Percentiles rank a stretch among this genome's conserved stretches.
Evolutionary conservation across 2,113 vertebrate species (phyloP).

Genomic region (Tiliqua scincoides): DNA sequence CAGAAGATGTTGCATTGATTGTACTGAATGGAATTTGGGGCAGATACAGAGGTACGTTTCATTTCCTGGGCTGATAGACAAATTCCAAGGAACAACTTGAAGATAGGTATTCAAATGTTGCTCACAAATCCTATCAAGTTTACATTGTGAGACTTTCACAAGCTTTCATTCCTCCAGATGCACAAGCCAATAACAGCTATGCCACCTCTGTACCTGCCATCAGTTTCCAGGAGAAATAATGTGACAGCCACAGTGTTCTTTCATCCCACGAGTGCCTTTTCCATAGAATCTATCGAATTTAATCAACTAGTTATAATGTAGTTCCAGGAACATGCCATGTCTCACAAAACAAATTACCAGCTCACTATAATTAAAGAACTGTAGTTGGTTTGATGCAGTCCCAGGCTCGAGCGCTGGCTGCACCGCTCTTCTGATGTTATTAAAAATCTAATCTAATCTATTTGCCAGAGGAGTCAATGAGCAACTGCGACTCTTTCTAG

Average conservation of each 20-base stretch:
- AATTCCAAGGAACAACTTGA: background rate
- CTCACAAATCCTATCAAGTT: background rate
- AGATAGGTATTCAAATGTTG: background rate
- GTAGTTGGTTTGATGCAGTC: conserved; percentile 12
- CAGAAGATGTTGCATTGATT: background rate
- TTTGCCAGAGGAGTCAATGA: conserved; percentile 22
- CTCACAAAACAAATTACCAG: conserved; percentile 42
- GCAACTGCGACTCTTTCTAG: conserved; percentile 14
- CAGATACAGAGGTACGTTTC: background rate
- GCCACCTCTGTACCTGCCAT: conserved; percentile 22
- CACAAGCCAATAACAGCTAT: conserved; percentile 15
- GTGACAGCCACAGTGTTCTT: conserved; percentile 28
- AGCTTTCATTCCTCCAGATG: conserved; percentile 2
- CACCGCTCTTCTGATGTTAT: conserved; percentile 36
- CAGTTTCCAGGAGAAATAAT: conserved; percentile 21
- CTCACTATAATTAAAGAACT: conserved; percentile 39
- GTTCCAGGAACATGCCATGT: conserved; percentile 18
- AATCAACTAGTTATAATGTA: conserved; percentile 41
- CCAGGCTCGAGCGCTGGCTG: conserved; percentile 7
- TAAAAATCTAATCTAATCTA: conserved; percentile 42
- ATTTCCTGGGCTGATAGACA: background rate
- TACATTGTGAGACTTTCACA: background rate
- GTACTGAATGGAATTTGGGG: background rate
- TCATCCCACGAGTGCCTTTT: conserved; percentile 27
- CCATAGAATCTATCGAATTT: conserved; percentile 35